A percentile compares a stretch with the other conserved stretches of the same genome.
phyloP scores from a whole-genome alignment of 2,113 vertebrate genomes.

The Centropristis striata region DNA sequence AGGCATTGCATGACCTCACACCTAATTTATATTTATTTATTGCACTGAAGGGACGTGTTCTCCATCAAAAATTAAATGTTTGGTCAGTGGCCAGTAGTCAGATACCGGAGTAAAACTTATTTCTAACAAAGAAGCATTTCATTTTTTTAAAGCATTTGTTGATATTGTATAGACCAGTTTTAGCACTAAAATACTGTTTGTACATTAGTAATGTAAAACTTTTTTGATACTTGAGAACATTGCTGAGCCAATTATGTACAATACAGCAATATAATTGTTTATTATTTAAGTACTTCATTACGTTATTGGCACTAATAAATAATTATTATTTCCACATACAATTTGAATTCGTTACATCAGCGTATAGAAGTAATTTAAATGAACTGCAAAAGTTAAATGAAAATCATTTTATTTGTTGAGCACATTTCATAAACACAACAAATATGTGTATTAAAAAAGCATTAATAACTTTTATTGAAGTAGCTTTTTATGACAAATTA shows the following conservation, averaged over 20 bases:
- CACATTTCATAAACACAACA: conserved; percentile 1
- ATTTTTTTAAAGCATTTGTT: neutral
- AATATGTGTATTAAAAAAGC: conserved; percentile 7
- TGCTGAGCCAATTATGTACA: neutral
- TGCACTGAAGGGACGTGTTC: no score
- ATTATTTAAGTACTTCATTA: no score
- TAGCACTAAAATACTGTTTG: neutral
- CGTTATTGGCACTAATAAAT: neutral
- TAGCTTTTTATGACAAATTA: neutral
- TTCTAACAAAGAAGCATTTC: neutral
- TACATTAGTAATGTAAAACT: neutral
- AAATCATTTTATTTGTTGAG: neutral
- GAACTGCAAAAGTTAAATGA: neutral
- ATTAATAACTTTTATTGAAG: neutral
- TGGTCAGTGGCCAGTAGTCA: no score
- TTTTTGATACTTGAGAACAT: neutral
- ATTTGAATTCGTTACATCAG: neutral
- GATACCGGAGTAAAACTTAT: no score
- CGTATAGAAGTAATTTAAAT: neutral
- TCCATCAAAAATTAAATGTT: no score
- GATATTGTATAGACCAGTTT: neutral
- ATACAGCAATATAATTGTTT: no score
- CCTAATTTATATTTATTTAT: no score
- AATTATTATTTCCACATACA: neutral
- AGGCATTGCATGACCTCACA: no score